Evolutionary conservation across 2,113 vertebrate species (phyloP).

Genomic region (Tachysurus fulvidraco): DNA sequence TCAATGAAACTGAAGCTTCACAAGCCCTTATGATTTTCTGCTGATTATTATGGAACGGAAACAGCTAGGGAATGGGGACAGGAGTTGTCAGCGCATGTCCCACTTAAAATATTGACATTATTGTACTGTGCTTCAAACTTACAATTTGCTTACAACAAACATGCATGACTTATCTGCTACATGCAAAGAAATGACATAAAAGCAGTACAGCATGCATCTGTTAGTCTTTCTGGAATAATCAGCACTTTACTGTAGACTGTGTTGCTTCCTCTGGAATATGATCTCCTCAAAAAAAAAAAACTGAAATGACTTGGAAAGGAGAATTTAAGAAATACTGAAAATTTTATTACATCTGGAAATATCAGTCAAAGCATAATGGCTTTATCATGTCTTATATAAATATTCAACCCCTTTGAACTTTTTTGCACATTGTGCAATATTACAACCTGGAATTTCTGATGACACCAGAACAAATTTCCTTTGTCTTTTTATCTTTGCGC

Average conservation of each 20-base stretch:
- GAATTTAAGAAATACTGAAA: background rate
- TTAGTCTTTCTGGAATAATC: slow-evolving; percentile 5
- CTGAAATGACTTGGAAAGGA: background rate
- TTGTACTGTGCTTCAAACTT: slow-evolving; percentile 14
- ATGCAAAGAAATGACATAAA: background rate
- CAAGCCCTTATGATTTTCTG: slow-evolving; percentile 2
- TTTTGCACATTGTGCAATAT: background rate
- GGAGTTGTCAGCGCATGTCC: slow-evolving; percentile 34
- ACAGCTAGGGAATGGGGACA: background rate
- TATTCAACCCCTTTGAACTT: background rate
- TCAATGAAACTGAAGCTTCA: background rate
- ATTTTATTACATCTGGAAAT: background rate
- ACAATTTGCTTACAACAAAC: background rate
- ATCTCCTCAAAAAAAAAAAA: background rate
- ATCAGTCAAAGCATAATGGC: background rate
- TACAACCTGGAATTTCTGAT: background rate
- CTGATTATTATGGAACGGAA: slow-evolving; percentile 21
- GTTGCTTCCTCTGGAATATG: background rate
- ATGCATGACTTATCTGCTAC: background rate
- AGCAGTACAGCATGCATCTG: background rate
- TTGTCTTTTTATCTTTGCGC: too few relatives aligned
- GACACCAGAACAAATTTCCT: background rate
- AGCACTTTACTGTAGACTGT: background rate
- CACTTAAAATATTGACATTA: slow-evolving; percentile 15
- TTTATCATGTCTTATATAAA: background rate